phyloP scores from a whole-genome alignment of 2,797 vertebrate species.

The Lithobates sylvaticus region DNA sequence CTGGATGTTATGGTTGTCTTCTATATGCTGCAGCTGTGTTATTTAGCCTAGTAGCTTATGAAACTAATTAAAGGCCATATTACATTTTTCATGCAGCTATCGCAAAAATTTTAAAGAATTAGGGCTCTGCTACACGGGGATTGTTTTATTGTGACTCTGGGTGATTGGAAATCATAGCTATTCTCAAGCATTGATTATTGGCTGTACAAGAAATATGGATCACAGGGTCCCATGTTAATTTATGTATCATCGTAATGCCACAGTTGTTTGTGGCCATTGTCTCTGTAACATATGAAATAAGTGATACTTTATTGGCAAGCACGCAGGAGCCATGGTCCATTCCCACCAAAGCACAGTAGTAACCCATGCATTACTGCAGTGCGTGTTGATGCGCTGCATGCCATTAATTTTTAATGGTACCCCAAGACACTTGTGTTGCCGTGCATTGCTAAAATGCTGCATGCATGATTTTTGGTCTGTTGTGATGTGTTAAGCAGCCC shows the following conservation, averaged over 20 bases:
- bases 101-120: not conserved
- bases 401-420: too few relatives aligned
- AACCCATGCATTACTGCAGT: too few relatives aligned
- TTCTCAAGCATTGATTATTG: not conserved
- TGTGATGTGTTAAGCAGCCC: too few relatives aligned
- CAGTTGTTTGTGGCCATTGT: too few relatives aligned
- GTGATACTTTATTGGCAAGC: not conserved
- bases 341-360: not conserved
- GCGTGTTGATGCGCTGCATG: too few relatives aligned
- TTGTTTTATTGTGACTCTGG: too few relatives aligned
- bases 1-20: constrained; percentile 48
- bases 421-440: too few relatives aligned
- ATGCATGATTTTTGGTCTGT: too few relatives aligned
- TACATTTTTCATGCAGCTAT: not conserved
- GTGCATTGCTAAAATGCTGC: too few relatives aligned
- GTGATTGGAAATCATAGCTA: not conserved
- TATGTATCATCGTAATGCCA: not conserved
- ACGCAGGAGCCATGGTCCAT: not conserved
- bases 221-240: not conserved
- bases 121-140: not conserved
- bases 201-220: not conserved
- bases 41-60: constrained; percentile 11
- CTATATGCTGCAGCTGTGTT: constrained; percentile 24
- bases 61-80: constrained; percentile 1
- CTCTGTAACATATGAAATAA: not conserved